A percentile compares a stretch with the other conserved stretches of the same genome.
Evolutionary conservation across 2,888 invertebrate genomes (phyloP).

Genomic region (Caenorhabditis zanzibari): DNA sequence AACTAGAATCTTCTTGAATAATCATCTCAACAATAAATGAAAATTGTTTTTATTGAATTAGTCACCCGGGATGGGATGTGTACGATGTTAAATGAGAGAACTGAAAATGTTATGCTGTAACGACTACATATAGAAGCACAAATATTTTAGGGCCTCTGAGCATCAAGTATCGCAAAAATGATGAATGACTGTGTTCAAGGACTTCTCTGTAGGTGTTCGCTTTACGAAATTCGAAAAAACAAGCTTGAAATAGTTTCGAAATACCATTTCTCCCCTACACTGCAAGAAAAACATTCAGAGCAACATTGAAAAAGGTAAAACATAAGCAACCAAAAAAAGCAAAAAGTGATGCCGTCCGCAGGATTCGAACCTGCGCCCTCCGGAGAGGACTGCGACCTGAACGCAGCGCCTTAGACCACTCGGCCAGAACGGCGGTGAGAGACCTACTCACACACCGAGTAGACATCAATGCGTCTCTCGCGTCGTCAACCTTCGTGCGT

Average conservation of each 20-base stretch:
- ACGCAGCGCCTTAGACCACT: slow-evolving; percentile 93
- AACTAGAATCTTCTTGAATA: slow-evolving; percentile 34
- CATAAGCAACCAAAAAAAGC: not conserved
- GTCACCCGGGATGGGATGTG: not conserved
- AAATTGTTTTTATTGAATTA: not conserved
- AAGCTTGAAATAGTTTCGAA: too few relatives aligned
- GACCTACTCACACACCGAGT: not conserved
- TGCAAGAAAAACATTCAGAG: not conserved
- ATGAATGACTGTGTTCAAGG: slow-evolving; percentile 30
- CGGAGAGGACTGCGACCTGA: slow-evolving; percentile 88
- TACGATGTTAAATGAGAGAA: not conserved
- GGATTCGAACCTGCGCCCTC: slow-evolving; percentile 80
- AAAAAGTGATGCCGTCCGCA: slow-evolving; percentile 63
- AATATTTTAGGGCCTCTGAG: not conserved
- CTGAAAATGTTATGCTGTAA: slow-evolving; percentile 21
- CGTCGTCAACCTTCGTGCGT: not conserved
- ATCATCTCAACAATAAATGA: not conserved
- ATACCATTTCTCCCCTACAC: too few relatives aligned
- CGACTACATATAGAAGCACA: not conserved
- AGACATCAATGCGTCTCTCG: not conserved
- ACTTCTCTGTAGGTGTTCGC: slow-evolving; percentile 31
- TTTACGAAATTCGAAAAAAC: slow-evolving; percentile 28
- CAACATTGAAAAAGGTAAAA: not conserved
- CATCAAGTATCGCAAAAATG: slow-evolving; percentile 31
- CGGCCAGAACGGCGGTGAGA: slow-evolving; percentile 76